phyloP scores from a whole-genome alignment of 2,797 vertebrate genomes.

The Eulemur albifrons region DNA sequence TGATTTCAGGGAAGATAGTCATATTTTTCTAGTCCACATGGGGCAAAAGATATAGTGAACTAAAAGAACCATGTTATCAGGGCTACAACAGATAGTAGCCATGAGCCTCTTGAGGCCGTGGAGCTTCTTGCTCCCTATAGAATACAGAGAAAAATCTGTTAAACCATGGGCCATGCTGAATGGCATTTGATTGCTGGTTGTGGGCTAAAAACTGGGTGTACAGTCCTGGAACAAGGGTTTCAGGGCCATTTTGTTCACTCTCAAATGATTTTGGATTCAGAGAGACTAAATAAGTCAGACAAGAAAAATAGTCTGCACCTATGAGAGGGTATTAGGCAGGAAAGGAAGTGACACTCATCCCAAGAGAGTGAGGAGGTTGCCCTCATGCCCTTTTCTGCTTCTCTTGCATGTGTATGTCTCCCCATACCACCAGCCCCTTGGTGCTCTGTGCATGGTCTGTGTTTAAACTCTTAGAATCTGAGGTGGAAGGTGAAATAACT shows the following conservation, averaged over 20 bases:
- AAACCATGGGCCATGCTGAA: not conserved
- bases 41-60: slow-evolving; percentile 43
- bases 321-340: not conserved
- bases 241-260: not conserved
- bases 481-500: slow-evolving; percentile 16
- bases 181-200: slow-evolving; percentile 45
- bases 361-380: not conserved
- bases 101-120: not conserved
- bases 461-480: slow-evolving; percentile 62
- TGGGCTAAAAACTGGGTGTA: not conserved
- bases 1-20: slow-evolving; percentile 69
- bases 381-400: slow-evolving; percentile 56
- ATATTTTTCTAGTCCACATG: slow-evolving; percentile 70
- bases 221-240: not conserved
- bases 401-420: slow-evolving; percentile 60
- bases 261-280: slow-evolving; percentile 33
- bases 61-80: not conserved
- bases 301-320: slow-evolving; percentile 30
- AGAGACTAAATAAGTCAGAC: slow-evolving; percentile 37
- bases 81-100: not conserved
- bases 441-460: slow-evolving; percentile 73
- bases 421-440: not conserved
- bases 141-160: slow-evolving; percentile 37
- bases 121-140: not conserved
- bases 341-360: not conserved